A percentile compares a stretch with the other conserved stretches of the same genome.
Conservation (phyloP, 2,113 vertebrate genomes). For the Micromys minutus region DNA sequence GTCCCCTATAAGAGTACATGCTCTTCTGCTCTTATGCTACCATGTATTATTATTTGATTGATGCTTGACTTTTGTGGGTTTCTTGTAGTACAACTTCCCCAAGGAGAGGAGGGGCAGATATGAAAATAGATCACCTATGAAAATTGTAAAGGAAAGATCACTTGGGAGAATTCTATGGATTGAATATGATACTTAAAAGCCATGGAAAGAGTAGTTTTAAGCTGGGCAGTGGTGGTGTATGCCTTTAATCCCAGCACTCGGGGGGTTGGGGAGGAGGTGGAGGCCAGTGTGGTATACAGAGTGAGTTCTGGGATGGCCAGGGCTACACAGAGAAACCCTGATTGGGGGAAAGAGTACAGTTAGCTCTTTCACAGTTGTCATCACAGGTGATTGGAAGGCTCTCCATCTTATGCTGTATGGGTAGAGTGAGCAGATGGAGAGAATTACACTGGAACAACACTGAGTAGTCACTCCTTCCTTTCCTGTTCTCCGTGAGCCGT, state of each 20-base stretch:
- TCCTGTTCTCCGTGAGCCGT: neutral
- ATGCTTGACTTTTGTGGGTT: neutral
- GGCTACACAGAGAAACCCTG: neutral
- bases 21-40: neutral
- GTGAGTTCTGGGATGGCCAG: neutral
- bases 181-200: neutral
- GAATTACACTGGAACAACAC: neutral
- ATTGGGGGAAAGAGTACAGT: neutral
- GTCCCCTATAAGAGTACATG: neutral
- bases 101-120: neutral
- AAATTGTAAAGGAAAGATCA: neutral
- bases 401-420: neutral
- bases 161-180: neutral
- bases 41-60: neutral
- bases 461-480: no score
- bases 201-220: neutral
- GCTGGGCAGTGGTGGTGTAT: neutral
- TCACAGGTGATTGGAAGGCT: neutral
- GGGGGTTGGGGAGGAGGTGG: no score
- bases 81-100: neutral
- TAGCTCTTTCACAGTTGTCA: neutral
- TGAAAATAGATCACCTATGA: neutral
- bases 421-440: neutral
- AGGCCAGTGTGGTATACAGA: neutral
- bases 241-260: neutral